Evolutionary conservation across 2,113 vertebrate species (phyloP).

Genomic region (Oceanodroma tethys): DNA sequence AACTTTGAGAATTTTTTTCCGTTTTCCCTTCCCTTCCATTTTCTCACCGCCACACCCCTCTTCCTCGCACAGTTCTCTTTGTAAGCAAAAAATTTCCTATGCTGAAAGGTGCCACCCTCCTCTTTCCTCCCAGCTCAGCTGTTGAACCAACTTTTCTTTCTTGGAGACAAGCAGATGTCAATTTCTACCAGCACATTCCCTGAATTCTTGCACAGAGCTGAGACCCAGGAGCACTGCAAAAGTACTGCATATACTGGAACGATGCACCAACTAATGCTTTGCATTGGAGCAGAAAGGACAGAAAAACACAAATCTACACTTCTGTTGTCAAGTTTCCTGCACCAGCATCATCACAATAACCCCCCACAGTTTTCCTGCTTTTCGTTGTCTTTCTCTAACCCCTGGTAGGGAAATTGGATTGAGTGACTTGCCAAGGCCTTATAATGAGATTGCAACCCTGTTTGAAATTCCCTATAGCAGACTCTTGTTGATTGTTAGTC

Average conservation of each 20-base stretch:
- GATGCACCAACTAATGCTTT: background rate
- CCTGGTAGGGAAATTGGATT: background rate
- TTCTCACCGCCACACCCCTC: background rate
- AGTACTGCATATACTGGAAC: background rate
- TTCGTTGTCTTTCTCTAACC: background rate
- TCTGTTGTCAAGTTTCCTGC: background rate
- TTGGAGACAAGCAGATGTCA: background rate
- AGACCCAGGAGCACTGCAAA: background rate
- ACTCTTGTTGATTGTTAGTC: background rate
- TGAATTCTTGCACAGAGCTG: background rate
- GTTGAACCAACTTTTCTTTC: background rate
- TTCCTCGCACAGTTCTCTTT: background rate
- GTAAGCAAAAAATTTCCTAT: background rate
- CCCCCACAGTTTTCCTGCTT: background rate
- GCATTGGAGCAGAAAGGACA: background rate
- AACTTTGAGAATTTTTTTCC: background rate
- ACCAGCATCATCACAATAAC: background rate
- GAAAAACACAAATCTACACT: background rate
- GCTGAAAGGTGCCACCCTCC: accelerated
- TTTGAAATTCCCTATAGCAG: background rate
- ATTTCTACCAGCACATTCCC: background rate
- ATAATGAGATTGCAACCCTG: background rate
- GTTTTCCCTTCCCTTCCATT: no score
- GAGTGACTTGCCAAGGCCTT: background rate
- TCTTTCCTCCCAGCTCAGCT: background rate